These are phyloP conservation scores for Heliconius ismenius DNA, from an alignment of 2,888 invertebrate genomes.

Conservation along the genomic window DNA sequence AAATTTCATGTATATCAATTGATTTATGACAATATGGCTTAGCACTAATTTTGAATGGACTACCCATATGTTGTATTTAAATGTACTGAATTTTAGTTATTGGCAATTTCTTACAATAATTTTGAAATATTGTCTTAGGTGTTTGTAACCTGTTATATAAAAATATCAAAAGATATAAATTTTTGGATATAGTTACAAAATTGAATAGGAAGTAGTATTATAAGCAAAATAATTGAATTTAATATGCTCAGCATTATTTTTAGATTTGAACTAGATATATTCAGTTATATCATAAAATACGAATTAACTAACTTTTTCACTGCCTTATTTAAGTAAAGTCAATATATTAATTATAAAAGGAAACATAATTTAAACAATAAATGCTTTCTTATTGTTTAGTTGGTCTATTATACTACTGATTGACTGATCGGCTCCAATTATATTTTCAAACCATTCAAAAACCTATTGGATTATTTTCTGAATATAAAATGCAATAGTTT, in stretches of 20 bases:
- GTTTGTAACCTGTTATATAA: too few species aligned
- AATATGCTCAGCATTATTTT: background rate
- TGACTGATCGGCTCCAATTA: background rate
- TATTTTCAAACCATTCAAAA: background rate
- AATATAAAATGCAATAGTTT: too few species aligned
- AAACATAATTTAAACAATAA: too few species aligned
- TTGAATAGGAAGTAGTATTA: too few species aligned
- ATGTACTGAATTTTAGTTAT: background rate
- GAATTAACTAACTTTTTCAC: background rate
- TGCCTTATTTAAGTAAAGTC: background rate
- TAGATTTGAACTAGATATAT: background rate
- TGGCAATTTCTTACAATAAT: background rate
- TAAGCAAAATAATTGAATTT: background rate
- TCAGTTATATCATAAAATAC: background rate
- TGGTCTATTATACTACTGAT: background rate
- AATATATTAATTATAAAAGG: too few species aligned
- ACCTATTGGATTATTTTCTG: background rate
- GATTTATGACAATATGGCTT: slow-evolving; percentile 4
- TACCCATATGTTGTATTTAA: background rate
- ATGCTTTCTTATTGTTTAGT: background rate
- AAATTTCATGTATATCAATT: background rate
- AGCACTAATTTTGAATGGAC: background rate
- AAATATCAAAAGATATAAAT: too few species aligned
- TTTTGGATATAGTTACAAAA: too few species aligned
- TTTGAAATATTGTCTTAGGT: background rate